Base-by-base conservation (phyloP, 2,888 invertebrate genomes). In the Acrobasis suavella region DNA sequence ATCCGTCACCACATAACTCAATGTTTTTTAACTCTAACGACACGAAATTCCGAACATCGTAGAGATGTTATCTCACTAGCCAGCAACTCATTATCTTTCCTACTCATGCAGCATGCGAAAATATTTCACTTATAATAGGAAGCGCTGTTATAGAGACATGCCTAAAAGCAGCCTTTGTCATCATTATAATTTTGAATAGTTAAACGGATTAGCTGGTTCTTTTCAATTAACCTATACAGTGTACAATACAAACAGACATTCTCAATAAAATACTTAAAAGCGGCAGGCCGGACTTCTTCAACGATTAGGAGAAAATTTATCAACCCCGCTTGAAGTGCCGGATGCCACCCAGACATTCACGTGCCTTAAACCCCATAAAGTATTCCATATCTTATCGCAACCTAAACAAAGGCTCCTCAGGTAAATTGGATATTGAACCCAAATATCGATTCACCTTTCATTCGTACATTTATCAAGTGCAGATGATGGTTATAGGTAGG, bases 31-130 rank as follows among this genome's bases (percentile, higher is more conserved):
- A 54, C 54, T 38, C 56, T 42, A 42, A 46, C 42, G 56, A 46
- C 42, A 55, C 16, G 22, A 42, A 42, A 56, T 42, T 22, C 42
- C 56, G 17, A 56, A 46, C 56, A 56, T 56, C 17, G 15, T 56
- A 38, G 15, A 16, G 39, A 55, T 55, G 38, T 39, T 6, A 55
- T 55, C 55, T 55, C 38, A 56, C 46, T 56, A 56, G 22, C 16
- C 17, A 22, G 22, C 22, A 17, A 56, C 42, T 61, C 54, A n/a
- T 46, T 46, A 46, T 22, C 9, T 42, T 22, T 22, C 14, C 22
- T 56, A 14, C 46, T 46, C 12, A 46, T 32, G 32, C 46, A 14
- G 12, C 14, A 46, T 46, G 46, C 14, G 46, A 46, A 46, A 46
- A 46, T 7, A 32, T 32, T 46, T 46, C 46, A 46, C 46, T 42